These are phyloP conservation scores for Hyppa rectilinea DNA, from an alignment of 2,888 invertebrate species.

Conservation along the genomic window DNA sequence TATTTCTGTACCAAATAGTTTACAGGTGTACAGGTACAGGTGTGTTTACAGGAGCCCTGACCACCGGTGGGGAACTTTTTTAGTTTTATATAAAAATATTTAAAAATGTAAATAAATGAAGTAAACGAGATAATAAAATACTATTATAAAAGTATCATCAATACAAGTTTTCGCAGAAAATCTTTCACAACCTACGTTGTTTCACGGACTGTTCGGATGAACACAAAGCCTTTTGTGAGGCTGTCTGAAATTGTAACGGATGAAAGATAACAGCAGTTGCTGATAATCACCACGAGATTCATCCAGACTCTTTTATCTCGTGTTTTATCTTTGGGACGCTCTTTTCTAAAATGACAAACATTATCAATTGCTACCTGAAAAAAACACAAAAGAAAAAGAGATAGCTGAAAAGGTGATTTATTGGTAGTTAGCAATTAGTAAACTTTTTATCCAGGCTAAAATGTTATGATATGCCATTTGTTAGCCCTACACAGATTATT, in stretches of 20 bases:
- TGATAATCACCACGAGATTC: conserved; percentile 5
- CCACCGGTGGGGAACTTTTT: no score
- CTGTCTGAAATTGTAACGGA: conserved; percentile 13
- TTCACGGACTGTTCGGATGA: not conserved
- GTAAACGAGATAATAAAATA: no score
- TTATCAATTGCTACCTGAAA: no score
- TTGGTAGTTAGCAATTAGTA: not conserved
- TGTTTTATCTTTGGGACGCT: not conserved
- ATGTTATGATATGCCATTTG: not conserved
- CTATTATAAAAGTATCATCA: not conserved
- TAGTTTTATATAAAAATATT: no score
- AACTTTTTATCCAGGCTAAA: not conserved
- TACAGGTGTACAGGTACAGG: no score
- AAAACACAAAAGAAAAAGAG: no score
- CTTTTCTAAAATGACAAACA: not conserved
- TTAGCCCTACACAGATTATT: not conserved
- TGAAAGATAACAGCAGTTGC: conserved; percentile 5
- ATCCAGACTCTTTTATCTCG: not conserved
- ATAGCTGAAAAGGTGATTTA: not conserved
- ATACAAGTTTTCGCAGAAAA: conserved; percentile 7
- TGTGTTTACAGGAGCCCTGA: no score
- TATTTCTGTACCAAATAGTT: no score
- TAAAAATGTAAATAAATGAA: no score
- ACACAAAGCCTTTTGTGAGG: conserved; percentile 24
- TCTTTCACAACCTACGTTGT: conserved; percentile 13